These are phyloP conservation scores for Diaphora mendica DNA, from an alignment of 2,888 invertebrate species.

Conservation along the genomic window DNA sequence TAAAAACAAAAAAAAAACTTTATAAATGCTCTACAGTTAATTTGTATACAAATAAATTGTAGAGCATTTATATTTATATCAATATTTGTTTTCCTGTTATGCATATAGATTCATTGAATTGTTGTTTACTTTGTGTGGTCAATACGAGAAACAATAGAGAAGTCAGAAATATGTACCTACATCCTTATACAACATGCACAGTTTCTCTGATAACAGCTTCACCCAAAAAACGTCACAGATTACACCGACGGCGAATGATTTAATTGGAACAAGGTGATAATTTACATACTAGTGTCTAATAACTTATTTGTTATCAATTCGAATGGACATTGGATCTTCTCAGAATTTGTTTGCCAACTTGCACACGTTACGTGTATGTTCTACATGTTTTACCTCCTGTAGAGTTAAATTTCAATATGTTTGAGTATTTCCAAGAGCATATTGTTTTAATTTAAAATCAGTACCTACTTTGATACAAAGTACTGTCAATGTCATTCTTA, in stretches of 20 bases:
- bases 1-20: neutral
- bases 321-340: slow-evolving; percentile 59
- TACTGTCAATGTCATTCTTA: slow-evolving; percentile 4
- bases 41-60: slow-evolving; percentile 28
- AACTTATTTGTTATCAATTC: slow-evolving; percentile 58
- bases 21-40: too few species aligned
- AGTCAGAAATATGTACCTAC: slow-evolving; percentile 13
- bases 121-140: slow-evolving; percentile 33
- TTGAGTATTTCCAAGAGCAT: slow-evolving; percentile 14
- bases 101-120: slow-evolving; percentile 41
- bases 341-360: slow-evolving; percentile 51
- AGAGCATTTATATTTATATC: slow-evolving; percentile 44
- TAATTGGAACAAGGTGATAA: slow-evolving; percentile 73
- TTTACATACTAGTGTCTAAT: slow-evolving; percentile 63
- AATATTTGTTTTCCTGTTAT: slow-evolving; percentile 53
- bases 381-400: slow-evolving; percentile 32
- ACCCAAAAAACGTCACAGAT: slow-evolving; percentile 60
- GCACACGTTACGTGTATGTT: slow-evolving; percentile 26
- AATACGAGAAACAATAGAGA: slow-evolving; percentile 22
- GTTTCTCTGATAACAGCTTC: slow-evolving; percentile 44
- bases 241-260: slow-evolving; percentile 55
- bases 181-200: slow-evolving; percentile 38
- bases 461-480: neutral
- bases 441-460: slow-evolving; percentile 16
- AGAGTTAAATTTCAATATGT: slow-evolving; percentile 33